phyloP scores from a whole-genome alignment of 2,888 invertebrate genomes.

The Galeruca laticollis region DNA sequence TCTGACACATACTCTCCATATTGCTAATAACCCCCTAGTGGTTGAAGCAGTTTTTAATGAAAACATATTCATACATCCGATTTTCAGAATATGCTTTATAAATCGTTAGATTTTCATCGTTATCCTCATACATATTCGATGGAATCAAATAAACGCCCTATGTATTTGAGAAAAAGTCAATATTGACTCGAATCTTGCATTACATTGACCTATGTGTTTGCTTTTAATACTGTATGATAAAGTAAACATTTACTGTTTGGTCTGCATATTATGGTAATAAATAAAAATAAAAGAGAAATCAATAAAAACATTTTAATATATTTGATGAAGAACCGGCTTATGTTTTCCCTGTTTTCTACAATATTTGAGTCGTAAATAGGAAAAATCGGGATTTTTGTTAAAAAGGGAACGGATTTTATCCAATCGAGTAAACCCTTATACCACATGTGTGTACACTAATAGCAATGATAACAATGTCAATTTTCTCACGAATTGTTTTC shows the following conservation, averaged over 20 bases:
- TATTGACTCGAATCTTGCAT: slow-evolving; percentile 42
- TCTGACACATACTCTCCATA: too few relatives aligned
- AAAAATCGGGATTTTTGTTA: too few relatives aligned
- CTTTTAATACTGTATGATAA: slow-evolving; percentile 45
- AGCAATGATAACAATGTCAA: too few relatives aligned
- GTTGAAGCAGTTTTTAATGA: too few relatives aligned
- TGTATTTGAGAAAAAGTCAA: slow-evolving; percentile 27
- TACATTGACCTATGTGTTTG: slow-evolving; percentile 42
- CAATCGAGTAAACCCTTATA: too few relatives aligned
- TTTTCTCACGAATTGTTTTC: too few relatives aligned
- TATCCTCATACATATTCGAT: background rate
- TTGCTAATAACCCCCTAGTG: too few relatives aligned
- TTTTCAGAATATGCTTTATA: too few relatives aligned
- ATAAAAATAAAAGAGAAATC: slow-evolving; percentile 22
- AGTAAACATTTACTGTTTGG: slow-evolving; percentile 41
- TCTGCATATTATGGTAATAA: slow-evolving; percentile 34
- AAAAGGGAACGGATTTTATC: too few relatives aligned
- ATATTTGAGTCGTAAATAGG: background rate
- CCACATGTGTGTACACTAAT: too few relatives aligned
- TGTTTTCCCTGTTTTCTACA: background rate
- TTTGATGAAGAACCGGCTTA: slow-evolving; percentile 1
- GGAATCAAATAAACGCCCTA: slow-evolving; percentile 1
- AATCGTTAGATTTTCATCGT: too few relatives aligned
- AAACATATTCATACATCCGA: too few relatives aligned
- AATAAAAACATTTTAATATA: slow-evolving; percentile 14